Percentiles rank a stretch among this genome's conserved stretches.
These are phyloP conservation scores for Keiferia lycopersicella DNA, from an alignment of 2,888 invertebrate species.

Conservation along the genomic window DNA sequence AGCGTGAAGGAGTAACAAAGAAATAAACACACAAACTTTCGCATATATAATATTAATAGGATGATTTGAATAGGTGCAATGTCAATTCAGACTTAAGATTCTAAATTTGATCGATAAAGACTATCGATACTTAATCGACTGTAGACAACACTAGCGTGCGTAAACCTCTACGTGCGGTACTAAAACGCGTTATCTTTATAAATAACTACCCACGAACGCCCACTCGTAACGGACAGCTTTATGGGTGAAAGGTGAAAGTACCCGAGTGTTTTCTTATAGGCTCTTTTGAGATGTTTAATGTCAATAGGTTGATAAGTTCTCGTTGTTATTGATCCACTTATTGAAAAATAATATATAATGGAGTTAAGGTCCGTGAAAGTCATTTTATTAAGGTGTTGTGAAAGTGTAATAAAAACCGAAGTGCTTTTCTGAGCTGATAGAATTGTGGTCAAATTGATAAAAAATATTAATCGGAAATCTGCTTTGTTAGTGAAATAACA, in stretches of 20 bases:
- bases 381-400: no score
- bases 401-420: no score
- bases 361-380: no score
- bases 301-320: constrained; percentile 33
- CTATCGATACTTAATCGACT: neutral
- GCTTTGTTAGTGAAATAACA: no score
- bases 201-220: constrained; percentile 47
- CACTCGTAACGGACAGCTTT: constrained; percentile 26
- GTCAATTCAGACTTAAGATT: no score
- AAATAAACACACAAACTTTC: no score
- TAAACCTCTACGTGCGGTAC: constrained; percentile 34
- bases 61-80: no score
- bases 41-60: no score
- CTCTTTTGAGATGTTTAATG: constrained; percentile 16
- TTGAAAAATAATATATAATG: neutral
- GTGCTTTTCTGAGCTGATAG: no score
- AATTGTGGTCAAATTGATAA: no score
- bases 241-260: constrained; percentile 31
- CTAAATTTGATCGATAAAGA: neutral
- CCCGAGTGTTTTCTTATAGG: constrained; percentile 13
- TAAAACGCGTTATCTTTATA: constrained; percentile 41
- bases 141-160: constrained; percentile 4
- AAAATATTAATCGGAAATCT: no score
- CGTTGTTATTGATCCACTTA: neutral
- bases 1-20: no score